phyloP scores from a whole-genome alignment of 1,140 invertebrate species.

The Drosophila baimaii region DNA sequence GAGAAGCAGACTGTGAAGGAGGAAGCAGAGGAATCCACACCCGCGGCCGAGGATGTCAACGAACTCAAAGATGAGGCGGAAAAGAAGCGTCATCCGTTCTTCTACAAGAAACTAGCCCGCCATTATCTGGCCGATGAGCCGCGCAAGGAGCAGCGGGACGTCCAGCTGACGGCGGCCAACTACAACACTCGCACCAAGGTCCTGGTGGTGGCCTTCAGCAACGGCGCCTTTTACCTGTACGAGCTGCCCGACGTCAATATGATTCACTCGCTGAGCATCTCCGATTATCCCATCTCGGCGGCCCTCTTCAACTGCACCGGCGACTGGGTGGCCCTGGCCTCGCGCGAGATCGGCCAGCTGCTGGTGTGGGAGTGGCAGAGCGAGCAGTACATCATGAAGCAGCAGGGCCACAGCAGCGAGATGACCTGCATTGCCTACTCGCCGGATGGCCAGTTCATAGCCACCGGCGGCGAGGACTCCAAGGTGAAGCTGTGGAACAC shows the following conservation, averaged over 20 bases:
- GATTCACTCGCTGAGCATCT: conserved; percentile 95
- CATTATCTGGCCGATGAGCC: conserved; percentile 90
- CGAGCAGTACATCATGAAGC: conserved; percentile 98
- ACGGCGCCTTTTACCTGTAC: conserved; percentile 94
- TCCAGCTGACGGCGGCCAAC: conserved; percentile 89
- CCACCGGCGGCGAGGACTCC: conserved; percentile 97
- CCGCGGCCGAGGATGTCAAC: conserved; percentile 77
- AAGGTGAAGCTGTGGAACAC: conserved; percentile 99
- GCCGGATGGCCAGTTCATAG: conserved; percentile 94
- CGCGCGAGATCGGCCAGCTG: conserved; percentile 93
- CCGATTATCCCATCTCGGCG: conserved; percentile 91
- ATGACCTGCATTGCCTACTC: conserved; percentile 96
- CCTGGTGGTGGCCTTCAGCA: conserved; percentile 91
- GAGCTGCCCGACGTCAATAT: conserved; percentile 96
- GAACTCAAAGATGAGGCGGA: conserved; percentile 66
- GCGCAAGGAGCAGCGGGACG: conserved; percentile 86
- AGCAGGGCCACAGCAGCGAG: conserved; percentile 96
- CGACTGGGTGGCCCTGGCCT: conserved; percentile 97
- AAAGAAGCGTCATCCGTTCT: conserved; percentile 86
- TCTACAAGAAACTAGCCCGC: conserved; percentile 88
- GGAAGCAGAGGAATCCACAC: conserved; percentile 76
- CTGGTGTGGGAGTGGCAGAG: conserved; percentile 99
- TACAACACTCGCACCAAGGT: conserved; percentile 92
- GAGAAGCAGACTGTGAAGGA: conserved; percentile 85
- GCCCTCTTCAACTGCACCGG: conserved; percentile 93